Base-by-base conservation (phyloP, 2,113 vertebrate genomes). In the Oceanodroma tethys region DNA sequence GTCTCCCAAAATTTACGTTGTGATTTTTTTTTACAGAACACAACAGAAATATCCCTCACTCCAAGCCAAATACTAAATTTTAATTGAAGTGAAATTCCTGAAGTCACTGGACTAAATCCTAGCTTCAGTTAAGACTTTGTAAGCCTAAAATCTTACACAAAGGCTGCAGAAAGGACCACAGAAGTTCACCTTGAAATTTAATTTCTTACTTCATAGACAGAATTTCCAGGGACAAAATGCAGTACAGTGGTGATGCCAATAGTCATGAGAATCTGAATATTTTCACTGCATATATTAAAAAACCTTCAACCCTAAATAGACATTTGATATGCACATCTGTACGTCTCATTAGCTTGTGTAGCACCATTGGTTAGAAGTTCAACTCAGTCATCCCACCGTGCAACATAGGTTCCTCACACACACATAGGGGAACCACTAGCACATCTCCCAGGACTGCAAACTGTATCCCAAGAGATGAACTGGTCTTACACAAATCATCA, bases 311-410 rank as follows among this genome's bases (percentile, higher is more conserved):
- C 25, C 34, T 82, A 73, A 73, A 32, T 2, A 68, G 15, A 16
- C 20, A 32, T 50, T 48, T 34, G 26, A 15, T n/a, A 30, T 6
- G 47, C 18, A 60, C 10, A 50, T 20, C 10, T 60, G 11, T 47
- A 32, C 11, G 10, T 67, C 48, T 52, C 67, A 70, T 36, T 47
- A 1, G 2, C 21, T n/a, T 32, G 52, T 20, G 13, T 47, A 29
- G 67, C 5, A 14, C 25, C 48, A 42, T 0, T 12, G 4, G 25
- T 36, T 32, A 30, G n/a, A 52, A 27, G 19, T 47, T 65, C 34
- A 36, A 53, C 25, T 62, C 14, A 2, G 6, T 14, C 22, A 50
- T 26, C 6, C 15, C 62, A 26, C 13, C 0, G 0, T 16, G 14
- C 29, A 36, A 32, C 12, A 29, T 2, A 38, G 12, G 23, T 48